phyloP scores from a whole-genome alignment of 2,888 invertebrate species.

The Chorisops tibialis region DNA sequence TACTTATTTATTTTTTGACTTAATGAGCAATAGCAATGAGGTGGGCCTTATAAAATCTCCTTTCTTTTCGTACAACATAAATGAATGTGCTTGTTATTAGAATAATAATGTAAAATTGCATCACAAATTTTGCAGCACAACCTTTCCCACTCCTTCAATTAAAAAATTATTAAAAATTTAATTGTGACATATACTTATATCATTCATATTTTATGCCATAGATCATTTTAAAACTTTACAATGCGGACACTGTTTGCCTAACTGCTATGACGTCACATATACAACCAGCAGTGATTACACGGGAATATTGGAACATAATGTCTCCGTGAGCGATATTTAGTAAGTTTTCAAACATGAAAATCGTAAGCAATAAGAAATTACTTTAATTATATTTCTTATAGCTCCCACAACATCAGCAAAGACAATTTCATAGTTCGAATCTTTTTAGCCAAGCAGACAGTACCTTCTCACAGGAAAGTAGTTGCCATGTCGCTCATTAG shows the following conservation, averaged over 20 bases:
- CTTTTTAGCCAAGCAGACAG: constrained; percentile 48
- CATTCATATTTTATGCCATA: constrained; percentile 25
- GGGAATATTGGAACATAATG: constrained; percentile 44
- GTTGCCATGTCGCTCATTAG: constrained; percentile 51
- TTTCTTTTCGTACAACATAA: too few relatives aligned
- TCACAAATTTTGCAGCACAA: too few relatives aligned
- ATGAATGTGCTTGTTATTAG: too few relatives aligned
- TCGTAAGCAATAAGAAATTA: not conserved
- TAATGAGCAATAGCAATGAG: too few relatives aligned
- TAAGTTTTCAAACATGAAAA: constrained; percentile 36
- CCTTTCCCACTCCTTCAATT: too few relatives aligned
- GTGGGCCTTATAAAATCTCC: too few relatives aligned
- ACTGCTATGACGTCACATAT: constrained; percentile 51
- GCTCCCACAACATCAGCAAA: constrained; percentile 34
- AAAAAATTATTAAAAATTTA: too few relatives aligned
- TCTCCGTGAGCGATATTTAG: constrained; percentile 46
- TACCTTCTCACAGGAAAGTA: constrained; percentile 47
- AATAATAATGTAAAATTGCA: too few relatives aligned
- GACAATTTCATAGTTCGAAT: constrained; percentile 46
- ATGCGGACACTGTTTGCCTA: constrained; percentile 49
- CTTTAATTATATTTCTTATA: constrained; percentile 15
- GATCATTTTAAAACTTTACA: constrained; percentile 46
- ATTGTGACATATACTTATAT: too few relatives aligned
- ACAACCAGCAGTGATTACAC: constrained; percentile 46
- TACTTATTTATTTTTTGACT: too few relatives aligned